These are phyloP conservation scores for Copidosoma aretas DNA, from an alignment of 2,888 invertebrate genomes.

Conservation along the genomic window DNA sequence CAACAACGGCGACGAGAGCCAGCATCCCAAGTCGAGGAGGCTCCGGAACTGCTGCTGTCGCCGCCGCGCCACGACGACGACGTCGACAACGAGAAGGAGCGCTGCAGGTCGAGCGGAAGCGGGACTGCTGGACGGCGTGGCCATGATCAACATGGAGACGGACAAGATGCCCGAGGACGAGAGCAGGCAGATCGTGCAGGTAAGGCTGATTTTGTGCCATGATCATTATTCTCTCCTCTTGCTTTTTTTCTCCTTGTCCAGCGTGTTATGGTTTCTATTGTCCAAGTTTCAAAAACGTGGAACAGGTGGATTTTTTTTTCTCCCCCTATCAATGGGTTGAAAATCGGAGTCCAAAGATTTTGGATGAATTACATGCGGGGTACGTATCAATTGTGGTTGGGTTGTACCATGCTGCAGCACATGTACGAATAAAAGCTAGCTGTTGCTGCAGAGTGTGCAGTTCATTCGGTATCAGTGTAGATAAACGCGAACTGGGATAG, in stretches of 20 bases:
- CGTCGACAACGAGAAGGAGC: background rate
- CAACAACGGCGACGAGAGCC: background rate
- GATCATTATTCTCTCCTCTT: background rate
- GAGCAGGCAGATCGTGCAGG: conserved; percentile 67
- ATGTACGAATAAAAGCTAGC: too few relatives aligned
- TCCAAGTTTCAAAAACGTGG: too few relatives aligned
- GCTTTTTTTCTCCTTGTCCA: background rate
- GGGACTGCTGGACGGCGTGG: conserved; percentile 6
- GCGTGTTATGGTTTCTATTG: background rate
- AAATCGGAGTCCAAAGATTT: too few relatives aligned
- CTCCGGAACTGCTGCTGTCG: conserved; percentile 1
- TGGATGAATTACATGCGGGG: too few relatives aligned
- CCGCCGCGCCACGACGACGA: background rate
- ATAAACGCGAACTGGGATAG: too few relatives aligned
- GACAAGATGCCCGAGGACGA: conserved; percentile 87
- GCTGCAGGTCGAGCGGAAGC: background rate
- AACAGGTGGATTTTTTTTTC: too few relatives aligned
- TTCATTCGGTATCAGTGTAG: too few relatives aligned
- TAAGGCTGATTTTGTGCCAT: conserved; percentile 13
- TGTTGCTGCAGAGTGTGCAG: too few relatives aligned
- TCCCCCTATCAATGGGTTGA: too few relatives aligned
- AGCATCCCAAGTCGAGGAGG: conserved; percentile 11
- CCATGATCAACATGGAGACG: conserved; percentile 88
- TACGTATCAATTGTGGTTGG: too few relatives aligned
- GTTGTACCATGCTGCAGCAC: too few relatives aligned